Base-by-base conservation (phyloP, 1,140 invertebrate species). In the Drosophila prosaltans region DNA sequence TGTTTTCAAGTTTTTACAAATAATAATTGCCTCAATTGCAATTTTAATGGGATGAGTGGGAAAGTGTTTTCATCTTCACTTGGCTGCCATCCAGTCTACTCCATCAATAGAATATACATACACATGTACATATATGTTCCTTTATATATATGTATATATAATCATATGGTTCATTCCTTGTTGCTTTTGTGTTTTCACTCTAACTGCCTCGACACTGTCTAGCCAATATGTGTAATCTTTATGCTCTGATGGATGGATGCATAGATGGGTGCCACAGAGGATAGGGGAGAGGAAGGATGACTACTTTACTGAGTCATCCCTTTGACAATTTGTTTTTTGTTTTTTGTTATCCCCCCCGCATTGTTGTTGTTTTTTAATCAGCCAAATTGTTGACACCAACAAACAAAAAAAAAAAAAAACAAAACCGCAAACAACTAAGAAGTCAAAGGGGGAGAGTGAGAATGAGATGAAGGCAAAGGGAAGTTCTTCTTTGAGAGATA, bases 331-430 rank as follows among this genome's bases (percentile, higher is more conserved):
- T 58, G 32, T 1, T 45, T n/a, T 30, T 36, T 45, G 54, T 64
- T 40, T 36, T 36, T 3, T 36, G 3, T 36, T 36, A 2, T 4
- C 28, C 28, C 4, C 32, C 3, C 3, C 32, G 21, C 21, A 74
- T 59, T 59, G 32, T 78, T 81, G 72, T 77, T 73, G 62, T 48
- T 69, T 80, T 89, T 88, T 88, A 88, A 88, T 89, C 83, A 88
- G 80, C 64, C 77, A 88, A 88, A 88, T 88, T 88, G 83, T 88
- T 88, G 81, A 83, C 80, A 76, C 80, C 76, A 70, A 66, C 80
- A 61, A 76, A 80, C 80, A 74, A 80, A 72, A 82, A 88, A 83
- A 75, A 80, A 45, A 48, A 76, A 88, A 74, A 80, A 76, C 82
- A 80, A 80, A 84, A 80, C 67, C 66, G 21, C 69, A 80, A 82